phyloP scores from a whole-genome alignment of 2,113 vertebrate species.

The Taurulus bubalis region DNA sequence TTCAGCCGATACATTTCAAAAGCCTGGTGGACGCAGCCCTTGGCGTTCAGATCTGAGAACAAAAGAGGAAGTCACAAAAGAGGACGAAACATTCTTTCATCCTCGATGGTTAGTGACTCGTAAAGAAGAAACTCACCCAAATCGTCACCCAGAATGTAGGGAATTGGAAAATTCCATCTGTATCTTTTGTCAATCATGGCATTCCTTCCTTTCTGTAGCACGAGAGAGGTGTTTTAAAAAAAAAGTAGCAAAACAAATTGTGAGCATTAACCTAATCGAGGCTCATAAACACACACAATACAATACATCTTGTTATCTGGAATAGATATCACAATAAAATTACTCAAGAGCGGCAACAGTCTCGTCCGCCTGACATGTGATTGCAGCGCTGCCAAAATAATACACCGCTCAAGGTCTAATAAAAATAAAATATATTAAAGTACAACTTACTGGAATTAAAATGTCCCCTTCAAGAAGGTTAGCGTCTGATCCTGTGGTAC shows the following conservation, averaged over 20 bases:
- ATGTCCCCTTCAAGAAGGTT: slow-evolving; percentile 92
- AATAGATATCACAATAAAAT: neutral
- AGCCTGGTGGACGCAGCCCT: slow-evolving; percentile 86
- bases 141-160: slow-evolving; percentile 90
- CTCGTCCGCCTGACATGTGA: neutral
- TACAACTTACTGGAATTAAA: slow-evolving; percentile 76
- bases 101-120: too few relatives aligned
- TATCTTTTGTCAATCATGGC: slow-evolving; percentile 80
- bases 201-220: slow-evolving; percentile 80
- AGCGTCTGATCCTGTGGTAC: slow-evolving; percentile 82
- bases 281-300: neutral
- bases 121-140: slow-evolving; percentile 84
- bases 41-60: slow-evolving; percentile 80
- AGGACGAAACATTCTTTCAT: neutral
- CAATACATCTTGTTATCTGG: neutral
- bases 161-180: slow-evolving; percentile 91
- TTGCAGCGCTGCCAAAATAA: neutral
- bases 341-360: neutral
- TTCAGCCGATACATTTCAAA: slow-evolving; percentile 95
- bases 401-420: neutral
- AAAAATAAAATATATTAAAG: neutral
- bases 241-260: too few relatives aligned
- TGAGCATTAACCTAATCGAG: neutral
- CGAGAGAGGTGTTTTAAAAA: slow-evolving; percentile 40
- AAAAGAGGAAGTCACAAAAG: neutral